Base-by-base conservation (phyloP, 2,113 vertebrate species). In the Microtus pennsylvanicus region DNA sequence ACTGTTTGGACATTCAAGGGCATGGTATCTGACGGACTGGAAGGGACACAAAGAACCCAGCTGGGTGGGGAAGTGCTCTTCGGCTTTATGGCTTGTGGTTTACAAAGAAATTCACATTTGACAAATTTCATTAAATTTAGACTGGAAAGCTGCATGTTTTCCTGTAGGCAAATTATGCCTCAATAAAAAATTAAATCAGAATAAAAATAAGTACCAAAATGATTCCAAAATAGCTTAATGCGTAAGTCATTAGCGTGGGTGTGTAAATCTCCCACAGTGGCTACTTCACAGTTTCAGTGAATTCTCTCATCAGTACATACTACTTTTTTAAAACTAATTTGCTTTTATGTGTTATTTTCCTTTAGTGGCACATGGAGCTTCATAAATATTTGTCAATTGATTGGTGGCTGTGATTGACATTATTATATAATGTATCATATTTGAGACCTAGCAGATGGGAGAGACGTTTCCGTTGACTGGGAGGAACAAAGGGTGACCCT, bases 231-330 rank as follows among this genome's bases (percentile, higher is more conserved):
- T 86, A 86, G 52, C 70, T 93, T 7, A 35, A 19, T 52, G 8
- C 85, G 6, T 74, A 69, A 92, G 17, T 42, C 85, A 47, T 69
- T 81, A 52, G 81, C 63, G 38, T 82, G 33, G 17, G 7, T 94
- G 0, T 93, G 0, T 72, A 85, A 75, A 58, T 58, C 89, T 89
- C 92, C 78, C 38, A 91, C 42, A 94, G 47, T 69, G 50, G 11
- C 87, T 86, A 2, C 30, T 86, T 75, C 33, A 45, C 80, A 93
- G 93, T 80, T 94, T 26, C 58, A 70, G n/a, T 67, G 55, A 83
- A 63, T 19, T 82, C 55, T 52, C 47, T 93, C 78, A 87, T 70
- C 63, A 78, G 28, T 91, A 80, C 55, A 76, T 65, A 45, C 74
- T 52, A 74, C 38, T 38, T 22, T 55, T 45, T 30, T 50, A 50